Evolutionary conservation across 2,113 vertebrate species (phyloP).

Genomic region (Ciconia stormi): DNA sequence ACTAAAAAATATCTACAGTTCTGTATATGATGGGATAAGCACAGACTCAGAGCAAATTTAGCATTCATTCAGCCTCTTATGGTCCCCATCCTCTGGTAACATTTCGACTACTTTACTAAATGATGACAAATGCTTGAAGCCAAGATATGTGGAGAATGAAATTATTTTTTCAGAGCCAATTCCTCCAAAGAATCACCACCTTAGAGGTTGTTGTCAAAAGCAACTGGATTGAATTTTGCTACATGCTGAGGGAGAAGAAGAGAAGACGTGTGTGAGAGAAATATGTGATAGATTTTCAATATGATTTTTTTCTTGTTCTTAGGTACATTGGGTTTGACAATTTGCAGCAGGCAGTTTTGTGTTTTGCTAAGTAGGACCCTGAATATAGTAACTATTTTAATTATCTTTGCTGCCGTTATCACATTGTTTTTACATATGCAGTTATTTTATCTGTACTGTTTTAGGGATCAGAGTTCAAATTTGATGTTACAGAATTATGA

Average conservation of each 20-base stretch:
- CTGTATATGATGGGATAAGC: conserved; percentile 3
- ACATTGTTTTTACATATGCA: background rate
- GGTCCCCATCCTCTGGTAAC: conserved; percentile 25
- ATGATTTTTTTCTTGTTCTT: background rate
- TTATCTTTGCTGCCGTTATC: background rate
- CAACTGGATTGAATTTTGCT: conserved; percentile 56
- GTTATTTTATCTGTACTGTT: background rate
- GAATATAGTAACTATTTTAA: background rate
- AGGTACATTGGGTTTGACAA: background rate
- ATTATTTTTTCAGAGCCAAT: conserved; percentile 73
- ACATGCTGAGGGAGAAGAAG: background rate
- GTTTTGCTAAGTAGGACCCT: background rate
- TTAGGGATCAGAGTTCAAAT: background rate
- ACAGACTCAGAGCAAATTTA: conserved; percentile 47
- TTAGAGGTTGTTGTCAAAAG: conserved; percentile 67
- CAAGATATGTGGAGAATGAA: conserved; percentile 51
- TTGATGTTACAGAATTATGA: background rate
- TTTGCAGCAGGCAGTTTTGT: background rate
- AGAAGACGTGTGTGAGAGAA: conserved; percentile 1
- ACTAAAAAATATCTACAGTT: conserved; percentile 8
- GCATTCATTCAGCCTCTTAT: conserved; percentile 34
- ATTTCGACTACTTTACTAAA: conserved; percentile 69
- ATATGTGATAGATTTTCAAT: background rate
- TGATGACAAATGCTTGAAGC: conserved; percentile 68
- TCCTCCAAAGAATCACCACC: conserved; percentile 39